These are phyloP conservation scores for Apteryx owenii DNA, from an alignment of 2,113 vertebrate genomes.

Conservation along the genomic window DNA sequence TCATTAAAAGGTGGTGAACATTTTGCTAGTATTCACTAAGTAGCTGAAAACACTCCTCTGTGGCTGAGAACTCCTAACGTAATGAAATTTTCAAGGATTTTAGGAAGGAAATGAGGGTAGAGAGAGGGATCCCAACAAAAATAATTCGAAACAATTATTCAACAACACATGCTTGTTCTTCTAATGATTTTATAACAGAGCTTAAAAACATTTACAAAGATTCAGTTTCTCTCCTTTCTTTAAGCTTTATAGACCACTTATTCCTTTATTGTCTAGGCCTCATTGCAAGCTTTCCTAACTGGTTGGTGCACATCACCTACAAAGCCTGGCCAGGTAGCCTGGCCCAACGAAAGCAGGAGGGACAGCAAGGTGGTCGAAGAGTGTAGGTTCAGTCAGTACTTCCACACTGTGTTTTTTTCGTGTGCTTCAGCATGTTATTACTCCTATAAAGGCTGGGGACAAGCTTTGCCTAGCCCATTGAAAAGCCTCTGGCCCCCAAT, in stretches of 20 bases:
- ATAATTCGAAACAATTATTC: neutral
- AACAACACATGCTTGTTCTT: neutral
- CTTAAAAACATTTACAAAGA: neutral
- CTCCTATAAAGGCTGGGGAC: fast-evolving
- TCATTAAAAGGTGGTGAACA: neutral
- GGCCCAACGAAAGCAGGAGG: fast-evolving
- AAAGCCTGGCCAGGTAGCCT: neutral
- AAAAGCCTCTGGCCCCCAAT: neutral
- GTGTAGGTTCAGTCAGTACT: neutral
- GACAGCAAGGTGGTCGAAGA: neutral
- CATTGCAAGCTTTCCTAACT: neutral
- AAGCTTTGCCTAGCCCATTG: neutral
- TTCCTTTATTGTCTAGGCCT: neutral
- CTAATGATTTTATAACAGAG: neutral
- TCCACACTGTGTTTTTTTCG: neutral
- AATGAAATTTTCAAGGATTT: neutral
- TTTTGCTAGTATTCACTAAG: neutral
- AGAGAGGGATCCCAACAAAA: neutral
- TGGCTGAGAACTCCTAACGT: neutral
- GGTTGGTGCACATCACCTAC: fast-evolving
- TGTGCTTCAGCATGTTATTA: neutral
- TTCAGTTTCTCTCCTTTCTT: neutral
- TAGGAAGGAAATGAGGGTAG: neutral
- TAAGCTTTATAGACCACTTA: neutral
- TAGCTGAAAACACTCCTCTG: neutral